Evolutionary conservation across 2,113 vertebrate genomes (phyloP).

Genomic region (Tachysurus vachellii): DNA sequence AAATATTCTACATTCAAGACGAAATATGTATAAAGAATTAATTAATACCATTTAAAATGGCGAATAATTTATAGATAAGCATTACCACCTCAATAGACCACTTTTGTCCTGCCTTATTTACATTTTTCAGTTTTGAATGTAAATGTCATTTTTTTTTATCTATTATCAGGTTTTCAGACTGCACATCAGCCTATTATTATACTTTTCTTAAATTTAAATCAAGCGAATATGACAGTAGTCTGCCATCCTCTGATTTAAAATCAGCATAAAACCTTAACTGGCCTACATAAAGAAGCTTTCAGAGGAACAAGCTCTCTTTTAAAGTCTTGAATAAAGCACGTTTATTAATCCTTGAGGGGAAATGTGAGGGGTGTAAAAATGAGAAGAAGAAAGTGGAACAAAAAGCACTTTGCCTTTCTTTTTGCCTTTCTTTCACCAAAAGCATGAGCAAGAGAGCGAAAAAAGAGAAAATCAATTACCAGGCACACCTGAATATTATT

Average conservation of each 20-base stretch:
- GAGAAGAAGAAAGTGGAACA: conserved; percentile 69
- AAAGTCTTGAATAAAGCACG: conserved; percentile 76
- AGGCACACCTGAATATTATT: conserved; percentile 99
- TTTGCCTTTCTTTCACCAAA: conserved; percentile 74
- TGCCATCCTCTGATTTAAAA: conserved; percentile 53
- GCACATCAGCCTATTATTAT: conserved; percentile 67
- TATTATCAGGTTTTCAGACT: conserved; percentile 24
- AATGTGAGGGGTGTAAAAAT: conserved; percentile 43
- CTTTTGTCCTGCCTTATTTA: background rate
- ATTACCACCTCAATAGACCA: background rate
- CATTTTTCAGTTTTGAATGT: background rate
- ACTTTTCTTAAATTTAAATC: conserved; percentile 66
- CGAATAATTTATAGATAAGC: background rate
- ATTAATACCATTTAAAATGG: background rate
- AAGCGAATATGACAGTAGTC: conserved; percentile 57
- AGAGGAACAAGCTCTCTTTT: conserved; percentile 68
- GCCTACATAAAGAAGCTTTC: conserved; percentile 69
- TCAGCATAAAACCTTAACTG: conserved; percentile 58
- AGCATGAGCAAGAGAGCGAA: conserved; percentile 59
- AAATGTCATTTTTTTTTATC: background rate
- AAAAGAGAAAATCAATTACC: conserved; percentile 98
- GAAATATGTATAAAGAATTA: background rate
- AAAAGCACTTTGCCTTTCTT: conserved; percentile 81
- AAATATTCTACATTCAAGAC: background rate
- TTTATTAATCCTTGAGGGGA: conserved; percentile 75